phyloP scores from a whole-genome alignment of 1,140 invertebrate species.

The Lordiphosa collinella region DNA sequence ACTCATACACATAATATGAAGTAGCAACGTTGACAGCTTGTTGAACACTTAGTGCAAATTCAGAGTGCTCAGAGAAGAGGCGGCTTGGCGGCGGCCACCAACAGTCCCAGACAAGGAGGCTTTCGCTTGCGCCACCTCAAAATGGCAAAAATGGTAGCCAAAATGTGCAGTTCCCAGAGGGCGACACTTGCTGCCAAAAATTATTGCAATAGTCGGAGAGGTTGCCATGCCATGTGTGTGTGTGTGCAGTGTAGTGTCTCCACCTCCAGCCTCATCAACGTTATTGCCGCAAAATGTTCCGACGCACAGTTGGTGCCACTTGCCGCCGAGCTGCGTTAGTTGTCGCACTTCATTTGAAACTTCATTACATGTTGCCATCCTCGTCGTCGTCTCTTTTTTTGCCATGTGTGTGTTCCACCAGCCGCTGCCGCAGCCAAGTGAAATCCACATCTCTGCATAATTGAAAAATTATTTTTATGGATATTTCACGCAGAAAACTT shows the following conservation, averaged over 20 bases:
- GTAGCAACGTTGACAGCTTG: conserved; percentile 51
- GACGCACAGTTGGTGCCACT: conserved; percentile 42
- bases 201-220: conserved; percentile 49
- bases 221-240: conserved; percentile 33
- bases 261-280: conserved; percentile 31
- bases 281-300: conserved; percentile 73
- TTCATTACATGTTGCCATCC: conserved; percentile 57
- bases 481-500: conserved; percentile 48
- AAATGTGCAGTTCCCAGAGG: conserved; percentile 15
- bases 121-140: conserved; percentile 17
- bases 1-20: conserved; percentile 26
- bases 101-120: conserved; percentile 16
- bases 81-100: conserved; percentile 6
- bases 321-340: conserved; percentile 45
- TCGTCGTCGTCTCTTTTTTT: neutral
- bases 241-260: conserved; percentile 25
- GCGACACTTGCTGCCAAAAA: conserved; percentile 65
- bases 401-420: conserved; percentile 21
- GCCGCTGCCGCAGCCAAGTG: conserved; percentile 51
- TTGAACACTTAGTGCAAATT: conserved; percentile 31
- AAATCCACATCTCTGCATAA: conserved; percentile 50
- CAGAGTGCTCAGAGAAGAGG: conserved; percentile 15
- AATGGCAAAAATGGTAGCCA: conserved; percentile 1
- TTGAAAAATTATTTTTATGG: conserved; percentile 75
- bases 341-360: conserved; percentile 75